phyloP scores from a whole-genome alignment of 1,140 invertebrate species.

The Periplaneta americana region DNA sequence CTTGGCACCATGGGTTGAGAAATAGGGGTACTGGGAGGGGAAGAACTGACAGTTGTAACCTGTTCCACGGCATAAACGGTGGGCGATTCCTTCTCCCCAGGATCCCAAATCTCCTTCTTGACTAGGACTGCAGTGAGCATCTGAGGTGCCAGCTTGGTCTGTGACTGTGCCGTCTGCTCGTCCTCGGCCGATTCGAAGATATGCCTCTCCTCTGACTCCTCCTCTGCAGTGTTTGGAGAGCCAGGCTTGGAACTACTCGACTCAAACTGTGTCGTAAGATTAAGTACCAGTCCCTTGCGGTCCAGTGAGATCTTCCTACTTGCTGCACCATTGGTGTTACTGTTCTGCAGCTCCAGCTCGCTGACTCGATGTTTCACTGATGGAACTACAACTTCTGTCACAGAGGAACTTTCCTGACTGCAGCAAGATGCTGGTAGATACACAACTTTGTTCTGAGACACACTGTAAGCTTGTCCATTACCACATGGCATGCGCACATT shows the following conservation, averaged over 20 bases:
- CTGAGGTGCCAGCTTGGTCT: constrained; percentile 25
- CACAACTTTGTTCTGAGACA: constrained; percentile 83
- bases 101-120: constrained; percentile 58
- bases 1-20: constrained; percentile 18
- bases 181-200: constrained; percentile 27
- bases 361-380: constrained; percentile 56
- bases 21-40: neutral
- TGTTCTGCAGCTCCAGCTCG: constrained; percentile 53
- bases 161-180: constrained; percentile 31
- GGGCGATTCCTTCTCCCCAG: constrained; percentile 41
- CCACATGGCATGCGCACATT: constrained; percentile 77
- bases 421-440: constrained; percentile 48
- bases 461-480: constrained; percentile 79
- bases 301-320: constrained; percentile 30
- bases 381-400: constrained; percentile 32
- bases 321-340: constrained; percentile 25
- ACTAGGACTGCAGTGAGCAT: constrained; percentile 36
- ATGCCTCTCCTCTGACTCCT: constrained; percentile 21
- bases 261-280: constrained; percentile 54
- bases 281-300: constrained; percentile 54
- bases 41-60: constrained; percentile 3
- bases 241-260: constrained; percentile 6
- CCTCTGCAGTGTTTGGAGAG: neutral
- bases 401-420: constrained; percentile 19
- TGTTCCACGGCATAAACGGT: constrained; percentile 32